Evolutionary conservation across 2,797 vertebrate species (phyloP), one percentile per base, ranked within the genome.

Genomic region (Parotocinclus haroldoi): DNA sequence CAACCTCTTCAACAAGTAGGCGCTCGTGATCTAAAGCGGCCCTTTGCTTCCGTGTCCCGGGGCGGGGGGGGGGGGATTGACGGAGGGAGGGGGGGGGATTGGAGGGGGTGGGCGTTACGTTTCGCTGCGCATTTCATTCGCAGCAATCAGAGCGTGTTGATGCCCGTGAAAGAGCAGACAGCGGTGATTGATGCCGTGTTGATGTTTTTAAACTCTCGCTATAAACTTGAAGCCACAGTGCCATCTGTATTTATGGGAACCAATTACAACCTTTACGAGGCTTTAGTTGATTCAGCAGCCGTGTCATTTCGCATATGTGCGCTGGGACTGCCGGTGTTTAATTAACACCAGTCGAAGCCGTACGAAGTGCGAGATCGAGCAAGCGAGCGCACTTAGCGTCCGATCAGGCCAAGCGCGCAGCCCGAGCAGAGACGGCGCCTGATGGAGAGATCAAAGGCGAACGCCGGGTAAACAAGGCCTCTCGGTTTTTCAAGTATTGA

Each of bases 1-100:
- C 58, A 99, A 99, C 79, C 94, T 99, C 77, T 99, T 99, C 76
- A 99, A 99, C 91, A 99, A 98, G 96, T 98, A 92, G 65, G 95
- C 92, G 27, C 14, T 48, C 1, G 18, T 18, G 46, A 10, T 45
- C 1, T n/a, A 19, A 3, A 42, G 52, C 37, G 27, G 4, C 8
- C 11, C 0, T 16, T 14, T 12, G 7, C 5, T 27, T 18, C 8
- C n/a, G 3, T 18, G 38, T 17, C 46, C 12, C 39, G 38, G 27
- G 7, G 27, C n/a, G n/a, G n/a, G n/a, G n/a, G n/a, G n/a, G n/a
- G n/a, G n/a, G n/a, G n/a, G n/a, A n/a, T n/a, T n/a, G n/a, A n/a
- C n/a, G n/a, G n/a, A n/a, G n/a, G n/a, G n/a, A n/a, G n/a, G n/a
- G n/a, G n/a, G n/a, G n/a, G n/a, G n/a, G n/a, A n/a, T n/a, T n/a